Conservation (phyloP, 2,888 invertebrate species). For the Monoplex corrugatus region DNA sequence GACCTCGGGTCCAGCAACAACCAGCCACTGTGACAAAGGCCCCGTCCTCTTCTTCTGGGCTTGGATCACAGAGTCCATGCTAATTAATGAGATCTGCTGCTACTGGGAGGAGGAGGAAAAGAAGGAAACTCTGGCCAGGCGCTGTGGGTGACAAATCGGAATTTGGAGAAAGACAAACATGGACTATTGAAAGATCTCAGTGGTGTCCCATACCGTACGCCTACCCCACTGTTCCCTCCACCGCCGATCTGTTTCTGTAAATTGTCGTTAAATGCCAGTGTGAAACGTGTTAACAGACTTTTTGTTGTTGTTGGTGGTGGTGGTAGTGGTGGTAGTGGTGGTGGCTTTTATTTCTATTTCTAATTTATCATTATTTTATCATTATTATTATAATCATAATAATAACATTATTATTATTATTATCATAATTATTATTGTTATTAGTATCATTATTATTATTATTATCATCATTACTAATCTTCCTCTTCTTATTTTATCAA, state of each 20-base stretch:
- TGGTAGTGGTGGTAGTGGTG: no score
- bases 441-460: no score
- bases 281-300: no score
- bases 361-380: no score
- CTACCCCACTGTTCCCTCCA: background rate
- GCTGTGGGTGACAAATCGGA: background rate
- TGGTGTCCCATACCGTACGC: background rate
- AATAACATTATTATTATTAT: no score
- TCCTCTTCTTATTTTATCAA: no score
- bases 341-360: no score
- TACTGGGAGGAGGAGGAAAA: background rate
- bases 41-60: background rate
- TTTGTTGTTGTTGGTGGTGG: no score
- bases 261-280: no score
- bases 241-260: background rate
- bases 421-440: no score
- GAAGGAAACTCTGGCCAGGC: background rate
- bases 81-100: conserved; percentile 40
- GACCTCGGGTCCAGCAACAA: background rate
- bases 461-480: no score
- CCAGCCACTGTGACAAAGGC: background rate
- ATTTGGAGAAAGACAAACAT: conserved; percentile 14
- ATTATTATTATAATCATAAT: no score
- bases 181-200: background rate
- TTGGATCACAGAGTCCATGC: conserved; percentile 34